Evolutionary conservation across 1,140 invertebrate species (phyloP).

Genomic region (Colletes latitarsis): DNA sequence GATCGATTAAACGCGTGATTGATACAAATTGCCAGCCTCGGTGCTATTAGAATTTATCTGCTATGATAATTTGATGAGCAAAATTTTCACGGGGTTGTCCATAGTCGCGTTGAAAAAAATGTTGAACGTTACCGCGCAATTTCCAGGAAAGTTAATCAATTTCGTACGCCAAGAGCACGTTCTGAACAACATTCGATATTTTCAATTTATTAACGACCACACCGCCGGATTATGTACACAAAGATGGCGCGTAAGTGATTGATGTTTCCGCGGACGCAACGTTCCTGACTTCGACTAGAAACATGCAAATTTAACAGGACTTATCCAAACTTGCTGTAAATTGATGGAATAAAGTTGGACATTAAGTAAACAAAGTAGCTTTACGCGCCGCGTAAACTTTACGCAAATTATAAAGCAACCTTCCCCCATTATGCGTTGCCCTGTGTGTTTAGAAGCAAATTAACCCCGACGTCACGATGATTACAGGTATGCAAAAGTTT

Average conservation of each 20-base stretch:
- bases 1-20: no score
- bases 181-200: conserved; percentile 23
- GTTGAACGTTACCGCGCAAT: background rate
- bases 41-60: no score
- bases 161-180: background rate
- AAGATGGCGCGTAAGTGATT: conserved; percentile 20
- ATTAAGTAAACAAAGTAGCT: conserved; percentile 50
- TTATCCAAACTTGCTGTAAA: conserved; percentile 41
- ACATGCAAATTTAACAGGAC: conserved; percentile 50
- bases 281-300: conserved; percentile 15
- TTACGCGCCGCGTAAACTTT: conserved; percentile 31
- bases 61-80: no score
- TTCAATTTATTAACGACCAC: conserved; percentile 37
- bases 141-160: background rate
- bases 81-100: no score
- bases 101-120: background rate
- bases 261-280: conserved; percentile 31
- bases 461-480: conserved; percentile 24
- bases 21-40: no score
- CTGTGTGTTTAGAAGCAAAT: conserved; percentile 10
- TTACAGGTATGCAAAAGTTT: conserved; percentile 30
- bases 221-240: background rate
- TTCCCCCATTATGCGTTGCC: conserved; percentile 21
- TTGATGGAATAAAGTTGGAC: conserved; percentile 54
- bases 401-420: conserved; percentile 41